Conservation (phyloP, 2,113 vertebrate species). For the Leiothrix lutea region DNA sequence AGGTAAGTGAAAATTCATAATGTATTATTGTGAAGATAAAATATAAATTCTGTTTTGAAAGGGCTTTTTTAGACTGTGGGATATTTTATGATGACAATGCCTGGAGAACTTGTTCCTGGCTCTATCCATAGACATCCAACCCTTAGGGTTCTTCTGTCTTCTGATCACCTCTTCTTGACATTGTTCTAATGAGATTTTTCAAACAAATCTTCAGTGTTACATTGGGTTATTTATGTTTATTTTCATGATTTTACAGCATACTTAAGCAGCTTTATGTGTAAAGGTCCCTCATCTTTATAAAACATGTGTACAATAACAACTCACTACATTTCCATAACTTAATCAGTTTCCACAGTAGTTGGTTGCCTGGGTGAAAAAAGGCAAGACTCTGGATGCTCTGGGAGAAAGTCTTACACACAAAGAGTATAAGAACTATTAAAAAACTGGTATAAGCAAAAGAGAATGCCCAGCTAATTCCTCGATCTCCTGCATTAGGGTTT, state of each 20-base stretch:
- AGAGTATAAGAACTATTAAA: neutral
- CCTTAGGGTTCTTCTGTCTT: neutral
- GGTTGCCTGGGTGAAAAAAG: neutral
- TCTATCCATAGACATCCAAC: neutral
- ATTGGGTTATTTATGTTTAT: neutral
- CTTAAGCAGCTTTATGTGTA: neutral
- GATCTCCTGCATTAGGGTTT: neutral
- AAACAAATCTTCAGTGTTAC: neutral
- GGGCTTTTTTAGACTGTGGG: neutral
- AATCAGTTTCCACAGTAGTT: neutral
- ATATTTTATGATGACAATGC: neutral
- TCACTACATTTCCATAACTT: neutral
- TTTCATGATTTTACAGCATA: neutral
- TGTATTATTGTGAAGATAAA: neutral
- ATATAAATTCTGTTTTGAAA: neutral
- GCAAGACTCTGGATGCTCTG: neutral
- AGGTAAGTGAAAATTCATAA: neutral
- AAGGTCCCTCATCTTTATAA: neutral
- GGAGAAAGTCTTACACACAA: neutral
- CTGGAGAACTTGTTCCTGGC: neutral
- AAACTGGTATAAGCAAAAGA: neutral
- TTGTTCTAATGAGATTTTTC: neutral
- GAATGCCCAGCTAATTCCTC: neutral
- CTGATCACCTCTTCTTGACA: neutral
- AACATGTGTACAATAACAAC: neutral